Conservation (phyloP, 2,888 invertebrate genomes). For the Caenorhabditis afra region DNA sequence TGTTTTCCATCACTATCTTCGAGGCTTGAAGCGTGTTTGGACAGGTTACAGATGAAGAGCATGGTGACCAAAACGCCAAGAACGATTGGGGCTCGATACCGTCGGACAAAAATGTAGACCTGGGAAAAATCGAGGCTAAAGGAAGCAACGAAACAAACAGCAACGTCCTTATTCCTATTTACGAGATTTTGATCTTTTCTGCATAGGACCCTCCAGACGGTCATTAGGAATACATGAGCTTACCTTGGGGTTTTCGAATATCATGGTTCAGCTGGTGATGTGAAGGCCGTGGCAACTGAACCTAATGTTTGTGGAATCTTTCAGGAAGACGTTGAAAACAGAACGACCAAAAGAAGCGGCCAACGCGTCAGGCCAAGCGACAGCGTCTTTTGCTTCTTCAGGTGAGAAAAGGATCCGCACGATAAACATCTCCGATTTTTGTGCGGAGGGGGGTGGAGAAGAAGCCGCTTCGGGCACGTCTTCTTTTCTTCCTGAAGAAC, state of each 20-base stretch:
- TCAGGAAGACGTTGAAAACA: not conserved
- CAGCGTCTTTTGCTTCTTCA: too few relatives aligned
- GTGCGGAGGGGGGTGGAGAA: too few relatives aligned
- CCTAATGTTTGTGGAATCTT: not conserved
- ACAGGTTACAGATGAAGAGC: constrained; percentile 25
- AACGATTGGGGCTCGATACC: constrained; percentile 29
- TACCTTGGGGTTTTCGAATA: not conserved
- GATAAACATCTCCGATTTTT: too few relatives aligned
- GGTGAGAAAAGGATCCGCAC: too few relatives aligned
- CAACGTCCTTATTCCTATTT: not conserved
- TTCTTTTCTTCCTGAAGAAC: too few relatives aligned
- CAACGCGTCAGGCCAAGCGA: not conserved
- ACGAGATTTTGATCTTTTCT: too few relatives aligned
- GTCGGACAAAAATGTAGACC: constrained; percentile 13
- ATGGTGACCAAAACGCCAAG: constrained; percentile 17
- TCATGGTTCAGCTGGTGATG: not conserved
- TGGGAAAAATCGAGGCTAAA: constrained; percentile 5
- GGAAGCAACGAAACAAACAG: not conserved
- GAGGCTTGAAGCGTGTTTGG: constrained; percentile 4
- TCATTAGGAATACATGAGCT: too few relatives aligned
- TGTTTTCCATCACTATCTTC: not conserved
- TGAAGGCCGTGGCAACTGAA: too few relatives aligned
- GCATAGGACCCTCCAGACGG: too few relatives aligned
- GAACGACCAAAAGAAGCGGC: constrained; percentile 6
- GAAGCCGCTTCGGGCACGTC: too few relatives aligned